phyloP scores from a whole-genome alignment of 1,140 invertebrate species.

The Diachasma alloeum region DNA sequence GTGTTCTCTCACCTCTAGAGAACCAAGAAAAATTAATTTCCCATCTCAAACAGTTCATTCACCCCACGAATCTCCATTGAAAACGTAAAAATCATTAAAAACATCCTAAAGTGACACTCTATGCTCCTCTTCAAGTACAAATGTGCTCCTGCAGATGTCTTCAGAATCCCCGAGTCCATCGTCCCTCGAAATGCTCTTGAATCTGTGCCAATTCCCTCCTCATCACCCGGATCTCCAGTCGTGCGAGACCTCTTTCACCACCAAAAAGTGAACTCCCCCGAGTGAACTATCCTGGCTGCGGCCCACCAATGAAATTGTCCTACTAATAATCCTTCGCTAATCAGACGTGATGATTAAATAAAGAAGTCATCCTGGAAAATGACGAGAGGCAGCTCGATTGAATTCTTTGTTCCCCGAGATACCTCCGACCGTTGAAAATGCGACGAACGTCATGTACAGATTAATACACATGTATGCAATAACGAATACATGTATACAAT shows the following conservation, averaged over 20 bases:
- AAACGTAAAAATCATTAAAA: not conserved
- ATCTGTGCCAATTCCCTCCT: too few species aligned
- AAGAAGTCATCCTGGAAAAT: not conserved
- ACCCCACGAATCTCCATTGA: not conserved
- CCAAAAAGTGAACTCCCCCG: too few species aligned
- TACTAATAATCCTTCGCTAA: too few species aligned
- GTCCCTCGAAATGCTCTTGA: too few species aligned
- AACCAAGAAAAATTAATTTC: not conserved
- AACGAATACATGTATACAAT: slow-evolving; percentile 37
- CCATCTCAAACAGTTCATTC: not conserved
- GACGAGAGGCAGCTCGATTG: not conserved
- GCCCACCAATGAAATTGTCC: too few species aligned
- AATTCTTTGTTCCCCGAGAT: not conserved
- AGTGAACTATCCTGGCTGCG: too few species aligned
- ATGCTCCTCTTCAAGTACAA: too few species aligned
- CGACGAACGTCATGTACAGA: not conserved
- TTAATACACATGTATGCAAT: slow-evolving; percentile 35
- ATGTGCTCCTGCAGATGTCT: too few species aligned
- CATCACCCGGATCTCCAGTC: too few species aligned
- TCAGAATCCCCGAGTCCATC: too few species aligned
- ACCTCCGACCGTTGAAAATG: not conserved
- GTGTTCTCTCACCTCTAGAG: not conserved
- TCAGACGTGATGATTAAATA: too few species aligned
- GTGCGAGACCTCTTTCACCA: too few species aligned
- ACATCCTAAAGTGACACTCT: not conserved